Conservation (phyloP, 2,888 invertebrate genomes). For the Hartigia nigra region DNA sequence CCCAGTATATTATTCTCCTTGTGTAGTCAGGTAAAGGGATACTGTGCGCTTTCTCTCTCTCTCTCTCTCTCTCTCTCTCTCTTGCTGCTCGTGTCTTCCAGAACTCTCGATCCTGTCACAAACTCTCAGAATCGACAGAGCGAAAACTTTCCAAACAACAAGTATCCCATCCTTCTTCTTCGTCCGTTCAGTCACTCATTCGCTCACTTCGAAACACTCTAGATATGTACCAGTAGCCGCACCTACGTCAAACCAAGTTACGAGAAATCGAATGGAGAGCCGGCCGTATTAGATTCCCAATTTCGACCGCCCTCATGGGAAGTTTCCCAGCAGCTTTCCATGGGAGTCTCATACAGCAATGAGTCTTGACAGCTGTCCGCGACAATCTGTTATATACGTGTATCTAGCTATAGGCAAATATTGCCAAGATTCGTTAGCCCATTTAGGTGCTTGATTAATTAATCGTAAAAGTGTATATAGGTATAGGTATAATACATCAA, state of each 20-base stretch:
- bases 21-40: constrained; percentile 9
- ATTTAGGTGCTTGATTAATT: neutral
- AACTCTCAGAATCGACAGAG: neutral
- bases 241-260: neutral
- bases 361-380: constrained; percentile 25
- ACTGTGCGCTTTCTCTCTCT: constrained; percentile 4
- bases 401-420: neutral
- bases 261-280: neutral
- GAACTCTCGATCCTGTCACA: neutral
- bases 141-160: neutral
- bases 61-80: neutral
- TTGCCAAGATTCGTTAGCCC: neutral
- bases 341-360: constrained; percentile 13
- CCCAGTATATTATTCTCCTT: neutral
- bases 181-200: neutral
- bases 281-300: neutral
- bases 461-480: neutral
- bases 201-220: neutral
- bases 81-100: neutral
- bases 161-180: too few relatives aligned
- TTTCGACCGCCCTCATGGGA: neutral
- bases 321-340: neutral
- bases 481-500: neutral
- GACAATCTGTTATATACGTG: neutral
- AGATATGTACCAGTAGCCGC: neutral